Base-by-base conservation (phyloP, 2,888 invertebrate species). In the Hermaeophaga mercurialis region DNA sequence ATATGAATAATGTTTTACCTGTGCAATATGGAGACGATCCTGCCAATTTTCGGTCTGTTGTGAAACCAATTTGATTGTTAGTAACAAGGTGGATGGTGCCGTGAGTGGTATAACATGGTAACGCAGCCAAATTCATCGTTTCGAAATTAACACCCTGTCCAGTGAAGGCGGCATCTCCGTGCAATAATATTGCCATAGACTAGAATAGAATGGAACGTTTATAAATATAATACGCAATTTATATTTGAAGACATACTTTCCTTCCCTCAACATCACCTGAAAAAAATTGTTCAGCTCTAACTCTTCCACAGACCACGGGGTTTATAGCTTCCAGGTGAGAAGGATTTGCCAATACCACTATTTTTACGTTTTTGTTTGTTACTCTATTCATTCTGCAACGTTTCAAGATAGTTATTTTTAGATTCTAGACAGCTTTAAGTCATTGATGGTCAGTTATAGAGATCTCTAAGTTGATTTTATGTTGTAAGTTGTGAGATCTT, bases 31-130 rank as follows among this genome's bases (percentile, higher is more conserved):
- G 90, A 0, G 93, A 93, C 0, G 93, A 94, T 54, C 94, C 81
- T 0, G 91, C 89, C 70, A 86, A 86, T 48, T 92, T 79, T 1
- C 94, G 94, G 79, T 94, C 94, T 46, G 94, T 94, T 14, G 96
- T 96, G 80, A 96, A 96, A 6, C 96, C 96, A 78, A 95, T 90
- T 83, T 96, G 96, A 79, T 96, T 96, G 80, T 96, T 96, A 65
- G 86, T 92, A 45, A 96, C 94, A 72, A 96, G 89, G 78, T 96
- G 96, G 48, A 96, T 85, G 38, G 94, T 94, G 54, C 96, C 96
- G 73, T 94, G 91, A 1, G 95, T 94, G 41, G 95, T 94, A 80
- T 95, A 96, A 61, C 89, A 90, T 5, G 94, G 94, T 65, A 96
- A 82, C 77, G 96, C 94, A 39, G 93, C 91, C 80, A 96, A 80